A percentile compares a stretch with the other conserved stretches of the same genome.
These are phyloP conservation scores for Pseudococcus jackbeardsleyi DNA, from an alignment of 2,888 invertebrate genomes.

Conservation along the genomic window DNA sequence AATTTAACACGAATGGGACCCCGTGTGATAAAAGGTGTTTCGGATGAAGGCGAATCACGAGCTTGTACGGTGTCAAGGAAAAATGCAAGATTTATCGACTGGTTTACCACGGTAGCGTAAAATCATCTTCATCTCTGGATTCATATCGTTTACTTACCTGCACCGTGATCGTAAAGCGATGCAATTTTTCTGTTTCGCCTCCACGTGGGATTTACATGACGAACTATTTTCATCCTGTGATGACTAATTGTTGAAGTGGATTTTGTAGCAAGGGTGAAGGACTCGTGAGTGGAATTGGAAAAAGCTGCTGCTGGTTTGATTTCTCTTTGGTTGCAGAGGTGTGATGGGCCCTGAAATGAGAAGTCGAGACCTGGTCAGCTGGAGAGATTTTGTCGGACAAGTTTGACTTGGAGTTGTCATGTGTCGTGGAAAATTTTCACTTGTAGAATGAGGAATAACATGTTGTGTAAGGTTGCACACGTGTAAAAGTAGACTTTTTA, in stretches of 20 bases:
- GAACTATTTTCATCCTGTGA: neutral
- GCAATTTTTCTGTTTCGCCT: neutral
- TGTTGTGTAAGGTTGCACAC: neutral
- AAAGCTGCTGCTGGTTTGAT: too few relatives aligned
- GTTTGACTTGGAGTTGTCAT: neutral
- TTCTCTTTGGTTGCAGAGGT: neutral
- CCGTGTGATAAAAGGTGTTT: constrained; percentile 6
- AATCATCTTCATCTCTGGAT: neutral
- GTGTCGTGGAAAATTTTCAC: neutral
- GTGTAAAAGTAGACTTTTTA: neutral
- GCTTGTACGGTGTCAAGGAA: constrained; percentile 49
- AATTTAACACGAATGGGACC: neutral
- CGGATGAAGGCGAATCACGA: constrained; percentile 44
- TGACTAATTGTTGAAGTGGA: neutral
- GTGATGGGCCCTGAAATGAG: neutral
- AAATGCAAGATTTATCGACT: constrained; percentile 53
- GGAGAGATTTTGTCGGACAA: constrained; percentile 10
- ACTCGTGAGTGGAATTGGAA: neutral
- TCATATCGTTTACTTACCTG: neutral
- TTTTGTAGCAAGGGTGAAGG: neutral
- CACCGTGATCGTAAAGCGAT: too few relatives aligned
- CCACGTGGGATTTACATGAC: neutral
- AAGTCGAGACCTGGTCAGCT: neutral
- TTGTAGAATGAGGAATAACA: neutral
- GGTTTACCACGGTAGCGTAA: constrained; percentile 43